Percentiles rank a stretch among this genome's conserved stretches.
Evolutionary conservation across 2,797 vertebrate genomes (phyloP).

Genomic region (Etheostoma nigrum): DNA sequence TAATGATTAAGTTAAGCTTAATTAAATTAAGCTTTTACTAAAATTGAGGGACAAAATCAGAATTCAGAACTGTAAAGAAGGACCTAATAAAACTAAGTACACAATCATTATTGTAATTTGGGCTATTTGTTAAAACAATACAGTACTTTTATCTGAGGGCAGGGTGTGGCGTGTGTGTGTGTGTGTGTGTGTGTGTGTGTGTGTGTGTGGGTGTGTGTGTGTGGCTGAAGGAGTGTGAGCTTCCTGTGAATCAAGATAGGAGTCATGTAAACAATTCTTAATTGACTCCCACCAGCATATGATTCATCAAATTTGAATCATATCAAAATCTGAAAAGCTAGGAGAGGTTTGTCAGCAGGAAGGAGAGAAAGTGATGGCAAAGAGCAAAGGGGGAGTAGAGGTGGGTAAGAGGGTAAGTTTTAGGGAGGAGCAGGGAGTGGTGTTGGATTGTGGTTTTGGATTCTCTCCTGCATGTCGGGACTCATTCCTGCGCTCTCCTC

Average conservation of each 20-base stretch:
- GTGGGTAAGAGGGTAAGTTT: slow-evolving; percentile 24
- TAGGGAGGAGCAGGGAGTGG: slow-evolving; percentile 75
- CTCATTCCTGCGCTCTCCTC: slow-evolving; percentile 59
- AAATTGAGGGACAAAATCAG: neutral
- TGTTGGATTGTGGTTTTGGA: slow-evolving; percentile 52
- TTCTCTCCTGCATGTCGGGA: slow-evolving; percentile 64
- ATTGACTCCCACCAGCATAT: neutral
- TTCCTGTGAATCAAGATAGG: slow-evolving; percentile 34
- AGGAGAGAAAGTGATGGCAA: slow-evolving; percentile 24
- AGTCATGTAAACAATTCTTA: slow-evolving; percentile 13
- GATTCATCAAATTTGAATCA: slow-evolving; percentile 15
- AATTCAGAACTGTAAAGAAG: neutral
- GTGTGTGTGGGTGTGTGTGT: no score
- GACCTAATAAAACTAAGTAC: neutral
- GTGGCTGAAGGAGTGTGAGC: neutral
- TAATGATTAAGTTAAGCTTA: neutral
- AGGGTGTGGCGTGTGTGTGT: neutral
- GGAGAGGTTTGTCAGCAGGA: neutral
- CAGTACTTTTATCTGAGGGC: slow-evolving; percentile 1
- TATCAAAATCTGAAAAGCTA: neutral
- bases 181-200: no score
- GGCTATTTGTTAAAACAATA: slow-evolving; percentile 9
- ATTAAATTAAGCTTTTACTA: neutral
- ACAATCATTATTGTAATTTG: neutral
- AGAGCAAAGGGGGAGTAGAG: slow-evolving; percentile 17